phyloP scores from a whole-genome alignment of 2,888 invertebrate genomes.

The Sabatieria punctata region DNA sequence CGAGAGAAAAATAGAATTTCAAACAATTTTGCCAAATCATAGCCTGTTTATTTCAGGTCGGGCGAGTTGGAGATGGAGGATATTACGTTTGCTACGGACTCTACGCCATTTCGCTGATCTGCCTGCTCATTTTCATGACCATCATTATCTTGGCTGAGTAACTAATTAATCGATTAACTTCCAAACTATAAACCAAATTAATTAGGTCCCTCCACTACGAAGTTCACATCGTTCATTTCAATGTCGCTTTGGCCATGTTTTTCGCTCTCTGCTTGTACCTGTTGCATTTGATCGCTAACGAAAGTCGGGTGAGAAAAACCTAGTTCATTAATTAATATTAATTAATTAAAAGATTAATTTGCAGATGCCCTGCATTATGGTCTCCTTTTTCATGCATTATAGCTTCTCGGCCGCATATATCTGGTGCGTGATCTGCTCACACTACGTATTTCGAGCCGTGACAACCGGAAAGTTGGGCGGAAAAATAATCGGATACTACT shows the following conservation, averaged over 20 bases:
- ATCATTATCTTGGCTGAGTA: constrained; percentile 6
- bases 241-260: constrained; percentile 10
- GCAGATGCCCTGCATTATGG: constrained; percentile 10
- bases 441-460: constrained; percentile 7
- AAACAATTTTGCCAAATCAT: too few species aligned
- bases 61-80: not conserved
- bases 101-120: constrained; percentile 9
- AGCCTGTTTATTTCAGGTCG: not conserved
- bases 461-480: constrained; percentile 5
- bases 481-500: constrained; percentile 2
- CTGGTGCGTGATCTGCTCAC: constrained; percentile 3
- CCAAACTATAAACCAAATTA: not conserved
- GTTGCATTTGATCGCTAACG: constrained; percentile 4
- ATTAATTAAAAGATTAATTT: constrained; percentile 6
- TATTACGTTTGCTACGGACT: constrained; percentile 8
- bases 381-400: constrained; percentile 13
- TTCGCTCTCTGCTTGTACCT: constrained; percentile 11
- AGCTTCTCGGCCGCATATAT: constrained; percentile 10
- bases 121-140: constrained; percentile 12
- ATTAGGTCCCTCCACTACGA: constrained; percentile 10
- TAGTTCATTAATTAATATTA: too few species aligned
- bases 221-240: constrained; percentile 12
- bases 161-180: not conserved
- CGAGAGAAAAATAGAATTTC: too few species aligned
- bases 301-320: constrained; percentile 5